phyloP scores from a whole-genome alignment of 2,888 invertebrate genomes.

The Craniophora ligustri region DNA sequence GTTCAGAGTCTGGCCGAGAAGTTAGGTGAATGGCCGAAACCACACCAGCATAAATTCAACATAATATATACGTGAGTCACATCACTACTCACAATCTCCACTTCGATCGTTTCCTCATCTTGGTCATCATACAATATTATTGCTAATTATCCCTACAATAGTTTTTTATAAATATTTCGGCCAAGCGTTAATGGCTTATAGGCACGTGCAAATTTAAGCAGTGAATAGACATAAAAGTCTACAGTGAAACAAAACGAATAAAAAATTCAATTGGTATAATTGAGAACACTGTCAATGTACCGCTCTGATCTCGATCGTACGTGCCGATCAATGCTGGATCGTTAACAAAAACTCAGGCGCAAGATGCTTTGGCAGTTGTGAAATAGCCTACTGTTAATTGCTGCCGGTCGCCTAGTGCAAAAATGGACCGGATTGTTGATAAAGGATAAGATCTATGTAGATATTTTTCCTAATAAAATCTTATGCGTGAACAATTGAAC shows the following conservation, averaged over 20 bases:
- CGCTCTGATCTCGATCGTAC: conserved; percentile 42
- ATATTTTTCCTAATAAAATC: no score
- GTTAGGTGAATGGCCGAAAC: no score
- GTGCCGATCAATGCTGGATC: conserved; percentile 9
- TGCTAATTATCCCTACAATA: conserved; percentile 20
- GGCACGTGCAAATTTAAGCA: conserved; percentile 20
- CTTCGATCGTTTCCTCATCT: not conserved
- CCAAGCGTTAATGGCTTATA: conserved; percentile 5
- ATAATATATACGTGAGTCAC: no score
- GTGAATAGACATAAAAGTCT: conserved; percentile 31
- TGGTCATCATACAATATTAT: not conserved
- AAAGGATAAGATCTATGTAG: not conserved
- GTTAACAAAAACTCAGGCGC: conserved; percentile 18
- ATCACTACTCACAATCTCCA: no score
- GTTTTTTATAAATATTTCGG: conserved; percentile 12
- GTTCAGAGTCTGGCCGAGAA: not conserved
- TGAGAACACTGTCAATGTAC: conserved; percentile 40
- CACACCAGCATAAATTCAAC: no score
- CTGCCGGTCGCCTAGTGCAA: not conserved
- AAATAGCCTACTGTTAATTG: conserved; percentile 14
- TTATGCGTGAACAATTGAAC: no score
- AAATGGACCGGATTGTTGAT: not conserved
- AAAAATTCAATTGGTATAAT: conserved; percentile 44
- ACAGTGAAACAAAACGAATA: conserved; percentile 28
- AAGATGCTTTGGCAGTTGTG: conserved; percentile 24